Conservation (phyloP, 2,888 invertebrate species). For the Cyaniris semiargus region DNA sequence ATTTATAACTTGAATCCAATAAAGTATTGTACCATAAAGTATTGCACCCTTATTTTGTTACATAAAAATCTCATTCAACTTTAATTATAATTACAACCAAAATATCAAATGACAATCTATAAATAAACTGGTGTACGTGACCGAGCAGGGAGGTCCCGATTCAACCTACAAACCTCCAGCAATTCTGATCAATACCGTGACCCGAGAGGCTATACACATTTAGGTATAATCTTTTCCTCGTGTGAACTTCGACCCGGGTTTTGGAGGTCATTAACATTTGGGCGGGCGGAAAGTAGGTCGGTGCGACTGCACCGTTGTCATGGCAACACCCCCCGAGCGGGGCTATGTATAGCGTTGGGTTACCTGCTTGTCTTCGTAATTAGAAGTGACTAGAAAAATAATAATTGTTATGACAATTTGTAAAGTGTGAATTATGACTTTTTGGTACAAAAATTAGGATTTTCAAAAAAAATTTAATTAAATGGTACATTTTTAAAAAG, state of each 20-base stretch:
- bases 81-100: no score
- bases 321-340: slow-evolving; percentile 52
- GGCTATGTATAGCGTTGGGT: not conserved
- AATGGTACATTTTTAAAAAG: no score
- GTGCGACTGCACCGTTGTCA: slow-evolving; percentile 69
- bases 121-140: slow-evolving; percentile 45
- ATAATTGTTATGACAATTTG: no score
- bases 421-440: no score
- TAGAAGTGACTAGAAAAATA: not conserved
- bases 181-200: slow-evolving; percentile 74
- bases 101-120: not conserved
- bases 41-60: no score
- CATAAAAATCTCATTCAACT: no score
- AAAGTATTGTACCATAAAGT: no score
- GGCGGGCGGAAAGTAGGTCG: slow-evolving; percentile 71
- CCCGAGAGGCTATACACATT: slow-evolving; percentile 64
- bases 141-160: slow-evolving; percentile 47
- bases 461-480: no score
- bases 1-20: no score
- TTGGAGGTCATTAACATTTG: slow-evolving; percentile 81
- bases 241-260: slow-evolving; percentile 80
- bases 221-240: slow-evolving; percentile 67
- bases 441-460: no score
- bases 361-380: not conserved
- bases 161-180: slow-evolving; percentile 69